Conservation (phyloP, 1,140 invertebrate genomes). For the Ericerus pela region DNA sequence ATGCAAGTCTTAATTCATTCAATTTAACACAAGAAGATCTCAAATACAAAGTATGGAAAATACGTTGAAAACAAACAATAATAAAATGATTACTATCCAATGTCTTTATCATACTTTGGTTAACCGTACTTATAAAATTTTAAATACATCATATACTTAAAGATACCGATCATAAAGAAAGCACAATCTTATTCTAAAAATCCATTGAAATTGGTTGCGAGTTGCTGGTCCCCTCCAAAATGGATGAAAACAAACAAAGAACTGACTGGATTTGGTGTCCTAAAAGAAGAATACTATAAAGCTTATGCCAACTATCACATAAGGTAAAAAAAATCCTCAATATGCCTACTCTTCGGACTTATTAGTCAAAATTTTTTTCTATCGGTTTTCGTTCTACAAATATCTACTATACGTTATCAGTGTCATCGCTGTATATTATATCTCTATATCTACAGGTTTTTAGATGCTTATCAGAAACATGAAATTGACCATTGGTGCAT, state of each 20-base stretch:
- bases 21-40: slow-evolving; percentile 48
- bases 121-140: no score
- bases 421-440: no score
- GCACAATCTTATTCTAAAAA: slow-evolving; percentile 33
- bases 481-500: slow-evolving; percentile 44
- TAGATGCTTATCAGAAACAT: slow-evolving; percentile 36
- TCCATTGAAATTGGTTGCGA: slow-evolving; percentile 42
- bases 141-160: slow-evolving; percentile 15
- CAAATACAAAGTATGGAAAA: slow-evolving; percentile 46
- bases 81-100: no score
- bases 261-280: slow-evolving; percentile 33
- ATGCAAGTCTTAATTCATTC: slow-evolving; percentile 50
- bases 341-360: no score
- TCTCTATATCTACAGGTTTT: no score
- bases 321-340: no score
- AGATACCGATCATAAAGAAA: slow-evolving; percentile 49
- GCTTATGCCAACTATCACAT: slow-evolving; percentile 48
- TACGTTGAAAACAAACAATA: no score
- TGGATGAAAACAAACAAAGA: slow-evolving; percentile 85
- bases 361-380: no score
- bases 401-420: no score
- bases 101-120: no score
- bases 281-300: slow-evolving; percentile 34
- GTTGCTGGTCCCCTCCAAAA: slow-evolving; percentile 68
- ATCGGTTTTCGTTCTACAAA: no score